Evolutionary conservation across 1,140 invertebrate genomes (phyloP), one percentile per base, ranked within the genome.

Genomic region (Drosophila pseudoananassae): DNA sequence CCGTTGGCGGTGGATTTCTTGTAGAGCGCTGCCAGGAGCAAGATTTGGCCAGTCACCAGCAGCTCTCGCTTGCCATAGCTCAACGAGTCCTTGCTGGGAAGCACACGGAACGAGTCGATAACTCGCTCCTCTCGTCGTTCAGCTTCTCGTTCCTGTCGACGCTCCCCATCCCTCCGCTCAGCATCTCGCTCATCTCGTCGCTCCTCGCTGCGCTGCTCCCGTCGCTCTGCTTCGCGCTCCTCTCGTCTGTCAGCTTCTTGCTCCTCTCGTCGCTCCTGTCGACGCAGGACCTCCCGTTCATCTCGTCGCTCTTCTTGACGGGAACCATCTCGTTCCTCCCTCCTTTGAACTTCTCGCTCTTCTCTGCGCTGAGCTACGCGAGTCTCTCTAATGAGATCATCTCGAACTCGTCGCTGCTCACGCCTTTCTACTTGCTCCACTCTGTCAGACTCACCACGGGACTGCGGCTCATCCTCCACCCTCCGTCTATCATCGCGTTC

Each of bases 21-120:
- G 49, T 87, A 85, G 12, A 85, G 64, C 0, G 76, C 38, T 7
- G 78, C 45, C 43, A 85, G 31, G 4, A 85, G 43, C 10, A 85
- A 45, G 20, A 76, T 49, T 23, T 85, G 82, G 2, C 57, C 65
- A 20, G 70, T 51, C 20, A 85, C 49, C 23, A 83, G 50, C 0
- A 82, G 70, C 10, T 65, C 74, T 1, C 75, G 74, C 5, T 82
- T 83, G 2, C 51, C 65, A 36, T 55, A 74, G 45, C 47, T 66
- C 17, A 66, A 3, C 61, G 71, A 76, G 50, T 29, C 54, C 23
- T 49, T 58, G 8, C 23, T 20, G 8, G 14, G 0, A 10, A 33
- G 9, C n/a, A 55, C 14, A 7, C 29, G 29, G 9, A 33, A 17
- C 3, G 29, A 36, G 14, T 52, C 27, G n/a, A 4, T 14, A 15